Evolutionary conservation across 1,140 invertebrate genomes (phyloP).

Genomic region (Tetramorium simillimum): DNA sequence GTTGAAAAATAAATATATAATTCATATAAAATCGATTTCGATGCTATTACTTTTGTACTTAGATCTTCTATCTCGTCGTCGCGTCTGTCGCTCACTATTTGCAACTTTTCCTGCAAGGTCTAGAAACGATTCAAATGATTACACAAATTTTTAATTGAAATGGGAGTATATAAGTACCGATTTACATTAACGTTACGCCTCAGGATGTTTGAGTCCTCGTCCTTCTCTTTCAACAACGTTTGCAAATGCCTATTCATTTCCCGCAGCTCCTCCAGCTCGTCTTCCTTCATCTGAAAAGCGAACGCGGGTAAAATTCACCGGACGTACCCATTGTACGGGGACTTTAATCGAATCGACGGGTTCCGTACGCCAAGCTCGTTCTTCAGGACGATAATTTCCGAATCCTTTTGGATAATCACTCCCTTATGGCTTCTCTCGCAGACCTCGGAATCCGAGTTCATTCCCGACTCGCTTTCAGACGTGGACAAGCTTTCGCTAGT

Average conservation of each 20-base stretch:
- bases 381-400: slow-evolving; percentile 76
- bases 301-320: not conserved
- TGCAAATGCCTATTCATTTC: slow-evolving; percentile 64
- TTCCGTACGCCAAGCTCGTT: slow-evolving; percentile 72
- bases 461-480: slow-evolving; percentile 53
- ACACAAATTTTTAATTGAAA: slow-evolving; percentile 9
- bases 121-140: slow-evolving; percentile 51
- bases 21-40: not conserved
- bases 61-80: slow-evolving; percentile 61
- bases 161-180: not conserved
- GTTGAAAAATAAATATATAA: not conserved
- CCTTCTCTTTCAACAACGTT: slow-evolving; percentile 57
- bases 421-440: slow-evolving; percentile 48
- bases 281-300: slow-evolving; percentile 69
- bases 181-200: slow-evolving; percentile 66
- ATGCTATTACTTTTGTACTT: slow-evolving; percentile 66
- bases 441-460: slow-evolving; percentile 40
- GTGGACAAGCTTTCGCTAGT: slow-evolving; percentile 37
- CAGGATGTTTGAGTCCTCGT: slow-evolving; percentile 53
- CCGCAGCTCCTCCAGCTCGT: slow-evolving; percentile 72
- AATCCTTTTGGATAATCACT: slow-evolving; percentile 77
- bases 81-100: slow-evolving; percentile 40
- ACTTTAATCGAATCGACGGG: slow-evolving; percentile 8
- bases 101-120: slow-evolving; percentile 60
- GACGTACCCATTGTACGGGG: not conserved